phyloP scores from a whole-genome alignment of 2,888 invertebrate species.

The Philonicus albiceps region DNA sequence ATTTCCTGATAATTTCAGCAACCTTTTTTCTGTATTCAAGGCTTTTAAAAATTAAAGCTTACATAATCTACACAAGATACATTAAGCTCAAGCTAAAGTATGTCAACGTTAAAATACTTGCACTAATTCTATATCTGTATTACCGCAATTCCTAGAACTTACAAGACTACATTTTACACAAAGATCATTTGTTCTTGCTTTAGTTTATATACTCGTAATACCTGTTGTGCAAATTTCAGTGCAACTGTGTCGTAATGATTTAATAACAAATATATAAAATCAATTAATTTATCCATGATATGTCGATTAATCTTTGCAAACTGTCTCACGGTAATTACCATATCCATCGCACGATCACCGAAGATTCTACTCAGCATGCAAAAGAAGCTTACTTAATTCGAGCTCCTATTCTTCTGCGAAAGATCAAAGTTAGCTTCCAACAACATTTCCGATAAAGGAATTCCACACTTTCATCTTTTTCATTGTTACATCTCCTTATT shows the following conservation, averaged over 20 bases:
- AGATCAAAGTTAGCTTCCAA: background rate
- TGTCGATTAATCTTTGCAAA: background rate
- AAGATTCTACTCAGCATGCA: background rate
- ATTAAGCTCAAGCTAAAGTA: background rate
- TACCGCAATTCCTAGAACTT: background rate
- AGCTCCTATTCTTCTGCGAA: background rate
- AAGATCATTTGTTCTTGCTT: background rate
- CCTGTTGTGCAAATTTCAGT: background rate
- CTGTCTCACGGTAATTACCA: background rate
- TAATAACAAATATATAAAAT: background rate
- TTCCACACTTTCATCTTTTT: background rate
- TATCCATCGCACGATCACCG: background rate
- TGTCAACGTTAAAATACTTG: background rate
- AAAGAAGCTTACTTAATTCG: background rate
- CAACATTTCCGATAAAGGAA: background rate
- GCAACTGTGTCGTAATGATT: background rate
- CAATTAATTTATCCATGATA: background rate
- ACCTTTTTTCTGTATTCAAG: background rate
- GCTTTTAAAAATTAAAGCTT: background rate
- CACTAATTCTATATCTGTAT: background rate
- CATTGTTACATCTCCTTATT: background rate
- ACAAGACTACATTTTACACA: background rate
- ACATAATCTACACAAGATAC: background rate
- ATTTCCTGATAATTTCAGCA: background rate
- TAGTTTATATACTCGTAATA: too few species aligned